These are phyloP conservation scores for Drosophila littoralis DNA, from an alignment of 1,140 invertebrate genomes.

Conservation along the genomic window DNA sequence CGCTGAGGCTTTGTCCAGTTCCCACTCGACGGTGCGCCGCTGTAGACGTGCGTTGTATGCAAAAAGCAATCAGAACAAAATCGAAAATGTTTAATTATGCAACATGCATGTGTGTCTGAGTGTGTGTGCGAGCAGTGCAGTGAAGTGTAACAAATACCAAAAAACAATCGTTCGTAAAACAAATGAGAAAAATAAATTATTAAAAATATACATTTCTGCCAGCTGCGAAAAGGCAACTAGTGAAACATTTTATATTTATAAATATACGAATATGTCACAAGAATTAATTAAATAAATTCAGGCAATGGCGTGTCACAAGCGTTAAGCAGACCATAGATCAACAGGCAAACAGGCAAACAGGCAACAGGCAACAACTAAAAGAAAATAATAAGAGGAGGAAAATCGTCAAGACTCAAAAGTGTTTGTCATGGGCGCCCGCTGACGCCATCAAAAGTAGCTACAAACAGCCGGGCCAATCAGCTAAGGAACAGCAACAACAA, in stretches of 20 bases:
- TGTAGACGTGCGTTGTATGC: slow-evolving; percentile 52
- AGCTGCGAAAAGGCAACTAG: slow-evolving; percentile 18
- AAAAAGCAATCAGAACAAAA: not conserved
- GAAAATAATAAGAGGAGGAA: slow-evolving; percentile 24
- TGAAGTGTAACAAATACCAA: slow-evolving; percentile 18
- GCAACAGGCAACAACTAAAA: slow-evolving; percentile 15
- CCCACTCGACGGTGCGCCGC: slow-evolving; percentile 55
- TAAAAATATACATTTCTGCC: slow-evolving; percentile 23
- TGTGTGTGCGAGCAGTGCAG: slow-evolving; percentile 22
- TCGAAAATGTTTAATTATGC: slow-evolving; percentile 24
- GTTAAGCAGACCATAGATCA: slow-evolving; percentile 62
- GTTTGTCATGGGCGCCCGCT: slow-evolving; percentile 53
- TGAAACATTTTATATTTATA: slow-evolving; percentile 23
- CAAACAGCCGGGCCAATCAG: slow-evolving; percentile 33
- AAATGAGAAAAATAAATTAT: not conserved
- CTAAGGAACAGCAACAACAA: slow-evolving; percentile 11
- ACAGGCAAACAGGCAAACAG: not conserved
- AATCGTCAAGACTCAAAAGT: slow-evolving; percentile 35
- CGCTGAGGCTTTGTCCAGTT: slow-evolving; percentile 66
- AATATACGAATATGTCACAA: slow-evolving; percentile 29
- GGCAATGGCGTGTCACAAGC: slow-evolving; percentile 49
- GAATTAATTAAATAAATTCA: slow-evolving; percentile 61
- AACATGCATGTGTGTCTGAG: slow-evolving; percentile 17
- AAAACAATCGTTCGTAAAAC: slow-evolving; percentile 18
- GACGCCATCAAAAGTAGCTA: slow-evolving; percentile 57